These are phyloP conservation scores for Ramphastos sulfuratus DNA, from an alignment of 2,113 vertebrate genomes.

Conservation along the genomic window DNA sequence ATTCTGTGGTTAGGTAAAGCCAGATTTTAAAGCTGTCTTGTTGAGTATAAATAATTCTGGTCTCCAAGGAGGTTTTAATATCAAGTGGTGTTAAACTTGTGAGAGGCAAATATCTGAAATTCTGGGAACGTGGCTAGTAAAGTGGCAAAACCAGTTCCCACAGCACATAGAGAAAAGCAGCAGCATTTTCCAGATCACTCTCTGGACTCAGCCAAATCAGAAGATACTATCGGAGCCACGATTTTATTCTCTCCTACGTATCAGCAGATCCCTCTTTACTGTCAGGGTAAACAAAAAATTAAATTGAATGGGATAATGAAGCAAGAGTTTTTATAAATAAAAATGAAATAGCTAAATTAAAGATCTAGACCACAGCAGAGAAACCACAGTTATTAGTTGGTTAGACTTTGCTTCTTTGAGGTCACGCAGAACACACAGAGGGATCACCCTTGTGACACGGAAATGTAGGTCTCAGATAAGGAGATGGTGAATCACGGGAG, in stretches of 20 bases:
- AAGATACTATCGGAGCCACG: background rate
- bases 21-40: background rate
- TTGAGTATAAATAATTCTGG: background rate
- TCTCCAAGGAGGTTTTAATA: background rate
- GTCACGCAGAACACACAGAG: too few relatives aligned
- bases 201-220: background rate
- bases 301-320: too few relatives aligned
- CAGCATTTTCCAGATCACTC: background rate
- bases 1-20: constrained; percentile 13
- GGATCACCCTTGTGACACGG: too few relatives aligned
- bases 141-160: background rate
- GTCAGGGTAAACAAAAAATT: too few relatives aligned
- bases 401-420: too few relatives aligned
- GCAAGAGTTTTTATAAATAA: too few relatives aligned
- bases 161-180: background rate
- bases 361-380: too few relatives aligned
- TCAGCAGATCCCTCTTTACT: background rate
- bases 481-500: too few relatives aligned
- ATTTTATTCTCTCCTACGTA: background rate
- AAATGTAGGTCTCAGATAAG: too few relatives aligned
- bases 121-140: background rate
- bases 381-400: too few relatives aligned
- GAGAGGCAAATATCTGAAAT: background rate
- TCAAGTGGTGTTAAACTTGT: background rate
- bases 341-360: too few relatives aligned